phyloP scores from a whole-genome alignment of 2,888 invertebrate genomes.

The Lymantria dispar region DNA sequence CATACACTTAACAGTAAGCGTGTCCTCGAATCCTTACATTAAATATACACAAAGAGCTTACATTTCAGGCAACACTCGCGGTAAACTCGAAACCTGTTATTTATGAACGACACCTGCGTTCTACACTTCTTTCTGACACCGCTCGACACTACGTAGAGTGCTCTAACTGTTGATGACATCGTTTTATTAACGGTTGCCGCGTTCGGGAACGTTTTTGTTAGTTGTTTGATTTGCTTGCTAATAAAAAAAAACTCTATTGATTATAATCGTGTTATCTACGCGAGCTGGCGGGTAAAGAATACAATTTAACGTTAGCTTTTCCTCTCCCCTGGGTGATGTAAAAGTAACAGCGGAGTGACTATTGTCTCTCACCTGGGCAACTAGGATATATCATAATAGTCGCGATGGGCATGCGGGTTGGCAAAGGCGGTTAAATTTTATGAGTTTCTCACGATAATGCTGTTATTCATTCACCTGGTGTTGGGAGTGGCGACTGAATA shows the following conservation, averaged over 20 bases:
- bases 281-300: too few relatives aligned
- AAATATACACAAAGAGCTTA: conserved; percentile 20
- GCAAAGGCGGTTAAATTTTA: too few relatives aligned
- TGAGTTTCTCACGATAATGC: too few relatives aligned
- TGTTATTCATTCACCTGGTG: too few relatives aligned
- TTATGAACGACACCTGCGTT: conserved; percentile 59
- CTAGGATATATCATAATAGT: too few relatives aligned
- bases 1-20: not conserved
- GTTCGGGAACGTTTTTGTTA: conserved; percentile 30
- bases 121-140: conserved; percentile 50
- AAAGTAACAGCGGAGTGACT: too few relatives aligned
- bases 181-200: conserved; percentile 51
- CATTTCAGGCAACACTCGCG: conserved; percentile 17
- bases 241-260: not conserved
- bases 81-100: conserved; percentile 35
- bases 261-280: not conserved
- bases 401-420: too few relatives aligned
- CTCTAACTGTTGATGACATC: conserved; percentile 53
- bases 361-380: too few relatives aligned
- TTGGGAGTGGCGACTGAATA: too few relatives aligned
- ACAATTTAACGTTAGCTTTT: too few relatives aligned
- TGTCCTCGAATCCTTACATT: conserved; percentile 16
- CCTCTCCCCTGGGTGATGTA: too few relatives aligned
- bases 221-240: conserved; percentile 1
- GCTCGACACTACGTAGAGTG: conserved; percentile 35